A percentile compares a stretch with the other conserved stretches of the same genome.
Conservation (phyloP, 2,797 vertebrate species). For the Aselliscus stoliczkanus region DNA sequence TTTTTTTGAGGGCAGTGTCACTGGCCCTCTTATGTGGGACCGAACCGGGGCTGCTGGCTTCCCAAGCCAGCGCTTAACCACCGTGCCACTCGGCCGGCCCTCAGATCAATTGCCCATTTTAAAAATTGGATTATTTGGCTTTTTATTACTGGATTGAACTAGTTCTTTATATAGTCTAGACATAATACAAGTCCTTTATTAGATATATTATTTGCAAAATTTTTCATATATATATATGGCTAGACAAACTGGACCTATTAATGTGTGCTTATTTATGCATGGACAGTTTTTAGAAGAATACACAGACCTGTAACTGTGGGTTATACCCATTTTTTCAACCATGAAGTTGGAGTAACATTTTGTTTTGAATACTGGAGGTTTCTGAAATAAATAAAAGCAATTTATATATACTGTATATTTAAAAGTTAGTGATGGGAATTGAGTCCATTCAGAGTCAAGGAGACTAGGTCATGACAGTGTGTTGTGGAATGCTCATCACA, state of each 20-base stretch:
- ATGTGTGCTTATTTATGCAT: neutral
- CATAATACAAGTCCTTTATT: neutral
- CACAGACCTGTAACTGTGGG: neutral
- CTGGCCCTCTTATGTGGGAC: too few species aligned
- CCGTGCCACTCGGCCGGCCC: too few species aligned
- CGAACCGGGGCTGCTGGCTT: too few species aligned
- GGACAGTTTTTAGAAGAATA: neutral
- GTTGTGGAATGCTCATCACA: neutral
- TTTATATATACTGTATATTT: neutral
- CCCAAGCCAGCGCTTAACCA: too few species aligned
- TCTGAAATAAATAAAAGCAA: neutral
- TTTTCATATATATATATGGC: neutral
- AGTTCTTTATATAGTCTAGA: neutral
- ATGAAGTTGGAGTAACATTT: neutral
- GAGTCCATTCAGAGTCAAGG: neutral
- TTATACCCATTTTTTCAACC: neutral
- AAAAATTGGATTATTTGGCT: neutral
- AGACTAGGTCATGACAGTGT: neutral
- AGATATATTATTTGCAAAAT: neutral
- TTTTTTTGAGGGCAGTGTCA: too few species aligned
- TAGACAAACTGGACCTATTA: neutral
- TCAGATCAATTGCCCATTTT: neutral
- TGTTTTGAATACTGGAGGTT: neutral
- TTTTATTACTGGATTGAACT: neutral
- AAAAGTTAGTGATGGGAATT: neutral